Percentiles rank a stretch among this genome's conserved stretches.
Evolutionary conservation across 2,888 invertebrate genomes (phyloP).

Genomic region (Anthophora plumipes): DNA sequence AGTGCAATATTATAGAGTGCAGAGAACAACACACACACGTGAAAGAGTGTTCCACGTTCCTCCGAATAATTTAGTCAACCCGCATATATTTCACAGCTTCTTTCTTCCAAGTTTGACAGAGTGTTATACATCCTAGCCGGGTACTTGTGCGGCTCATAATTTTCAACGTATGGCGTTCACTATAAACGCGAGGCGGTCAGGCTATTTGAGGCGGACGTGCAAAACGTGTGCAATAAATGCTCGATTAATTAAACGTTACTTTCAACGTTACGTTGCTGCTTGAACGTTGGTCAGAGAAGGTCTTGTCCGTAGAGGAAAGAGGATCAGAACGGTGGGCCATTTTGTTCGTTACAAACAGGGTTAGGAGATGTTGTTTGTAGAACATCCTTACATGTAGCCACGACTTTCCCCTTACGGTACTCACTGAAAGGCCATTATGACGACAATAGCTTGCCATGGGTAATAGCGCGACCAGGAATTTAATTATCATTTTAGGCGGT

Average conservation of each 20-base stretch:
- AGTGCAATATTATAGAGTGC: too few relatives aligned
- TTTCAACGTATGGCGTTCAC: slow-evolving; percentile 4
- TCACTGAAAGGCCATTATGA: slow-evolving; percentile 61
- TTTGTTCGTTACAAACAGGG: slow-evolving; percentile 28
- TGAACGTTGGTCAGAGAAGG: too few relatives aligned
- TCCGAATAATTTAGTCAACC: too few relatives aligned
- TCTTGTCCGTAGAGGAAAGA: too few relatives aligned
- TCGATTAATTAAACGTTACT: slow-evolving; percentile 54
- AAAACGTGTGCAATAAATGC: slow-evolving; percentile 30
- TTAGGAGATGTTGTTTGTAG: slow-evolving; percentile 44
- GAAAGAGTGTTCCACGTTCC: too few relatives aligned
- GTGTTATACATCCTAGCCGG: background rate
- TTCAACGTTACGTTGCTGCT: too few relatives aligned
- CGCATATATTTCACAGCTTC: background rate
- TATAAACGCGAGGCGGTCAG: slow-evolving; percentile 12
- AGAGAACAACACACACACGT: too few relatives aligned
- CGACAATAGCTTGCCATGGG: slow-evolving; percentile 65
- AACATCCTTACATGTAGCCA: slow-evolving; percentile 62
- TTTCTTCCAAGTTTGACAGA: background rate
- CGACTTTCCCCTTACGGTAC: slow-evolving; percentile 40
- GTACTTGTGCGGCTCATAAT: slow-evolving; percentile 12
- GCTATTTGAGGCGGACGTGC: slow-evolving; percentile 7
- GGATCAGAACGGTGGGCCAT: too few relatives aligned
- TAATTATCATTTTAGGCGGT: slow-evolving; percentile 83
- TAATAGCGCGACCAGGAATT: slow-evolving; percentile 76